Evolutionary conservation across 2,113 vertebrate species (phyloP).

Genomic region (Odocoileus hemionus): DNA sequence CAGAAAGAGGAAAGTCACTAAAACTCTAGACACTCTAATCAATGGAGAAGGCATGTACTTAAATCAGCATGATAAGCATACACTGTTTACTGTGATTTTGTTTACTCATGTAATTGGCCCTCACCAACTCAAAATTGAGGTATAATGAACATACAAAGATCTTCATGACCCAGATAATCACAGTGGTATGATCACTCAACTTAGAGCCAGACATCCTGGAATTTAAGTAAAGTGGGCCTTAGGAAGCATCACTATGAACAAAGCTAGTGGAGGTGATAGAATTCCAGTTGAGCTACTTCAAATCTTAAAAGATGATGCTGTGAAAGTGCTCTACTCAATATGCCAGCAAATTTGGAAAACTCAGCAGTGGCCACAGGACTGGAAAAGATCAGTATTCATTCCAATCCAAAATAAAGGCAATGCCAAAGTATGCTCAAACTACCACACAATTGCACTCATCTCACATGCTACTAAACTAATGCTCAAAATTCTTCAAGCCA

Average conservation of each 20-base stretch:
- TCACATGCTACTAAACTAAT: neutral
- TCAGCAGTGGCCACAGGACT: neutral
- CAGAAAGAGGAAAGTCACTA: neutral
- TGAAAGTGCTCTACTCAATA: neutral
- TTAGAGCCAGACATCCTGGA: neutral
- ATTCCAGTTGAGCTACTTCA: neutral
- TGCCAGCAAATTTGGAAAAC: neutral
- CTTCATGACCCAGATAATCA: neutral
- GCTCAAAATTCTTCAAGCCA: neutral
- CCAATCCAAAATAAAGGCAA: neutral
- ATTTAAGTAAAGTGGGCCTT: neutral
- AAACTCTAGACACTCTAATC: neutral
- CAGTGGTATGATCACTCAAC: neutral
- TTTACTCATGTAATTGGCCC: neutral
- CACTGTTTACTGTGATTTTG: neutral
- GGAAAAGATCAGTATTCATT: neutral
- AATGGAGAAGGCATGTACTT: neutral
- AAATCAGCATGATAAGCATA: neutral
- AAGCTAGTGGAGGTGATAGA: neutral
- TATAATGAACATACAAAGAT: neutral
- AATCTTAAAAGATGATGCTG: neutral
- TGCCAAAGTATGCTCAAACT: neutral
- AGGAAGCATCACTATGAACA: neutral
- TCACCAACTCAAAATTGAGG: neutral
- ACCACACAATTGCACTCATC: neutral